phyloP scores from a whole-genome alignment of 2,113 vertebrate genomes.

The Erythrocercus mccallii region DNA sequence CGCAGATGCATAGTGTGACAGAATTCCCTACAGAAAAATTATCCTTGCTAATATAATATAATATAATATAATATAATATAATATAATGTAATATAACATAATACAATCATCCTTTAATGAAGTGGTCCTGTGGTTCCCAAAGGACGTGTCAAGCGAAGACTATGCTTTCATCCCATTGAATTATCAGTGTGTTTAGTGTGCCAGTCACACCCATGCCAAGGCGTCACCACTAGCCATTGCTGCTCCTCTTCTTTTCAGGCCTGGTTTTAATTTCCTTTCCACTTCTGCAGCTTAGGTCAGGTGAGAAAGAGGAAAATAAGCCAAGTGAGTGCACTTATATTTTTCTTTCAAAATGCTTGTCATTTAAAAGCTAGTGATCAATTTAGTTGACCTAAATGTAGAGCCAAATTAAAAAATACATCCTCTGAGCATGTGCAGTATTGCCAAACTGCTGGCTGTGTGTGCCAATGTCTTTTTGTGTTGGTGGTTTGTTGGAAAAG shows the following conservation, averaged over 20 bases:
- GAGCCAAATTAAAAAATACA: not conserved
- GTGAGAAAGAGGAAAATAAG: not conserved
- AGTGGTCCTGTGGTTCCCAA: slow-evolving; percentile 10
- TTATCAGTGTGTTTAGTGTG: not conserved
- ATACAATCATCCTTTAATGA: slow-evolving; percentile 43
- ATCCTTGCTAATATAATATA: slow-evolving; percentile 33
- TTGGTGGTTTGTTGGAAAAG: not conserved
- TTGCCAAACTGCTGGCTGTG: not conserved
- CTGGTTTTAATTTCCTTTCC: slow-evolving; percentile 10
- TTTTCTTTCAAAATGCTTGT: not conserved
- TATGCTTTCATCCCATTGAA: not conserved
- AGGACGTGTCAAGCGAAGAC: not conserved
- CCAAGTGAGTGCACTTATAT: not conserved
- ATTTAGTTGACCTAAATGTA: not conserved
- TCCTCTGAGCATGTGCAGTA: not conserved
- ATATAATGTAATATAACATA: slow-evolving; percentile 35
- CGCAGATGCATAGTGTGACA: not conserved
- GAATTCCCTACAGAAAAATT: slow-evolving; percentile 32
- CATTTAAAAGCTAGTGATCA: not conserved
- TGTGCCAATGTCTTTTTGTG: not conserved
- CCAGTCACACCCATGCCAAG: not conserved
- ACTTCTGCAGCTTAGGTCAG: not conserved
- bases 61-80: too few relatives aligned
- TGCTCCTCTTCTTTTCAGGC: not conserved
- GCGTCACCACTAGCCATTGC: not conserved